phyloP scores from a whole-genome alignment of 2,888 invertebrate genomes.

The Smittia aterrima region DNA sequence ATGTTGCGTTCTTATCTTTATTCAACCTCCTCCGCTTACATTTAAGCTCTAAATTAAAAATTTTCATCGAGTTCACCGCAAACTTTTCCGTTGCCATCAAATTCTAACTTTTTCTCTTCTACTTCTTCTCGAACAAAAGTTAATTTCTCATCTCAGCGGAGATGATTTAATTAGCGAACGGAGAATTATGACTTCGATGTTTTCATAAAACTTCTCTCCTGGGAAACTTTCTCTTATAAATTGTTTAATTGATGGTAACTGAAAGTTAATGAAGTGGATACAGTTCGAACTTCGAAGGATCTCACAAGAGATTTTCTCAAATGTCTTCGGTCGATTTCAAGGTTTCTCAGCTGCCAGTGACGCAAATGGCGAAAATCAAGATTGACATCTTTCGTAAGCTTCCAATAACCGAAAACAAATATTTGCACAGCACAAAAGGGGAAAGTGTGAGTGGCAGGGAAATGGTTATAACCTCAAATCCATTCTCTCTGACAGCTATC shows the following conservation, averaged over 20 bases:
- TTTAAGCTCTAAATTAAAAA: neutral
- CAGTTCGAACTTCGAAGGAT: neutral
- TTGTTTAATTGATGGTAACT: neutral
- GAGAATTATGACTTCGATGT: neutral
- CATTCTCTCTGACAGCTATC: neutral
- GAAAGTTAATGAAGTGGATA: neutral
- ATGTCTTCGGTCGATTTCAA: neutral
- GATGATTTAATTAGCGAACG: neutral
- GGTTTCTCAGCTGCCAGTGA: neutral
- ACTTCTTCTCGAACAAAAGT: too few species aligned
- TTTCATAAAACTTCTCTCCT: neutral
- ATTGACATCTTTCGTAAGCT: neutral
- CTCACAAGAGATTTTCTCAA: neutral
- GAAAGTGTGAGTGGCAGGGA: neutral
- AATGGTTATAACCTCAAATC: neutral
- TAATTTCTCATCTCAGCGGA: neutral
- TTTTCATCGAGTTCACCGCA: too few species aligned
- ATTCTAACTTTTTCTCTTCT: too few species aligned
- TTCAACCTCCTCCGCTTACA: neutral
- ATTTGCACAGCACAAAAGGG: neutral
- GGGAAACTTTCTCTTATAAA: neutral
- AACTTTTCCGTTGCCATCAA: too few species aligned
- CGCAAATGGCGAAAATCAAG: neutral
- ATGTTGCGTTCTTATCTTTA: neutral
- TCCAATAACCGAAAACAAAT: constrained; percentile 1